Conservation (phyloP, 2,888 invertebrate species). For the Hypomecis atomaria region DNA sequence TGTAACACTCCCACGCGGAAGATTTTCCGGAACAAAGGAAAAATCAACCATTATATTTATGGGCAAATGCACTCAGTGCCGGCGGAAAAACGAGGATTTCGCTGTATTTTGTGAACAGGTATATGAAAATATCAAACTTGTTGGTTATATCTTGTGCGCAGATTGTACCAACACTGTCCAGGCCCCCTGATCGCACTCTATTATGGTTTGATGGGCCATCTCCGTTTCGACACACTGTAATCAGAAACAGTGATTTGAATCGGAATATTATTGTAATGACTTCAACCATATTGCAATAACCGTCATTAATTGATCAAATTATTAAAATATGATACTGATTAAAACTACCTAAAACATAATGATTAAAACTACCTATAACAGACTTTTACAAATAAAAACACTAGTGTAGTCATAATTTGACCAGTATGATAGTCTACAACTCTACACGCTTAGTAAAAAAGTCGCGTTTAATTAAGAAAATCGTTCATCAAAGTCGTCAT, state of each 20-base stretch:
- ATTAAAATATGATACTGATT: no score
- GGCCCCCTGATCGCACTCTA: conserved; percentile 76
- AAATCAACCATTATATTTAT: conserved; percentile 62
- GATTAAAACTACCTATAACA: no score
- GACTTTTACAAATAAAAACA: no score
- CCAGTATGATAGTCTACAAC: no score
- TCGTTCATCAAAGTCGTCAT: no score
- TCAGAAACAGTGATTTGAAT: conserved; percentile 53
- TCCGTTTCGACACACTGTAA: conserved; percentile 73
- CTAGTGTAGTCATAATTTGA: no score
- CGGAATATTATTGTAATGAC: background rate
- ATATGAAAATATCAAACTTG: conserved; percentile 21
- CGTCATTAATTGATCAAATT: no score
- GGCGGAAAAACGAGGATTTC: conserved; percentile 35
- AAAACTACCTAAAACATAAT: no score
- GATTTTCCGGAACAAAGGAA: conserved; percentile 47
- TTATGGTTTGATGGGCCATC: conserved; percentile 81
- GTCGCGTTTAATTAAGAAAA: no score
- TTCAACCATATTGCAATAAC: no score
- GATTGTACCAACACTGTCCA: conserved; percentile 66
- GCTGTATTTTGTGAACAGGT: conserved; percentile 16
- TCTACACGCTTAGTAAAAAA: no score
- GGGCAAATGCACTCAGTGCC: conserved; percentile 56
- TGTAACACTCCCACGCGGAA: conserved; percentile 52
- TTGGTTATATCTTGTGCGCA: conserved; percentile 63